phyloP scores from a whole-genome alignment of 2,888 invertebrate genomes.

The Eustalomyia histrio region DNA sequence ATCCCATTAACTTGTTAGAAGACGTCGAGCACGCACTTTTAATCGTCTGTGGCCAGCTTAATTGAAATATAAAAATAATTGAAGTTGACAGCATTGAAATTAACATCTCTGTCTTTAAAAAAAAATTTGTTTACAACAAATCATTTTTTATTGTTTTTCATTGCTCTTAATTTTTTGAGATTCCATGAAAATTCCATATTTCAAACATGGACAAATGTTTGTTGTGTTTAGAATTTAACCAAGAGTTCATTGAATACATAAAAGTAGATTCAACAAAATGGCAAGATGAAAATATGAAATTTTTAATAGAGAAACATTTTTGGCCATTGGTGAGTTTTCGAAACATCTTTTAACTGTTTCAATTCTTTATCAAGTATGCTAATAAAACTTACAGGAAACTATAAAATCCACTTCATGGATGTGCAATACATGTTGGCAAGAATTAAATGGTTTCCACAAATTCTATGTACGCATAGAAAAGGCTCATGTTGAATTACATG shows the following conservation, averaged over 20 bases:
- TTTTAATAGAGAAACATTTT: constrained; percentile 31
- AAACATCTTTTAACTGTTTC: neutral
- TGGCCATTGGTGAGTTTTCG: constrained; percentile 41
- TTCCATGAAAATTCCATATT: neutral
- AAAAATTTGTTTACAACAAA: neutral
- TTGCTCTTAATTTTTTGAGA: neutral
- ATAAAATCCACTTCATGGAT: constrained; percentile 49
- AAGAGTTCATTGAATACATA: neutral
- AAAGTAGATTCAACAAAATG: constrained; percentile 16
- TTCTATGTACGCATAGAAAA: constrained; percentile 71
- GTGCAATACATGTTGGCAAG: constrained; percentile 71
- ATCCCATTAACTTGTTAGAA: too few species aligned
- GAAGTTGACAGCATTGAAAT: neutral
- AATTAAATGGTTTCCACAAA: constrained; percentile 69
- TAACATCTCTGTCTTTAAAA: neutral
- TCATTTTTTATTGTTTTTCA: neutral
- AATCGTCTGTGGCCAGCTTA: too few species aligned
- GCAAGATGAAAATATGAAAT: neutral
- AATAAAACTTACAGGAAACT: constrained; percentile 21
- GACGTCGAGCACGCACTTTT: too few species aligned
- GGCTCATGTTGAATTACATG: constrained; percentile 64
- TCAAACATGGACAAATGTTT: constrained; percentile 15
- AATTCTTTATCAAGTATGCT: neutral
- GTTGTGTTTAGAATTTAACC: constrained; percentile 2
- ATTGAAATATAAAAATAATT: too few species aligned